Conservation (phyloP, 2,888 invertebrate genomes). For the Neria commutata region DNA sequence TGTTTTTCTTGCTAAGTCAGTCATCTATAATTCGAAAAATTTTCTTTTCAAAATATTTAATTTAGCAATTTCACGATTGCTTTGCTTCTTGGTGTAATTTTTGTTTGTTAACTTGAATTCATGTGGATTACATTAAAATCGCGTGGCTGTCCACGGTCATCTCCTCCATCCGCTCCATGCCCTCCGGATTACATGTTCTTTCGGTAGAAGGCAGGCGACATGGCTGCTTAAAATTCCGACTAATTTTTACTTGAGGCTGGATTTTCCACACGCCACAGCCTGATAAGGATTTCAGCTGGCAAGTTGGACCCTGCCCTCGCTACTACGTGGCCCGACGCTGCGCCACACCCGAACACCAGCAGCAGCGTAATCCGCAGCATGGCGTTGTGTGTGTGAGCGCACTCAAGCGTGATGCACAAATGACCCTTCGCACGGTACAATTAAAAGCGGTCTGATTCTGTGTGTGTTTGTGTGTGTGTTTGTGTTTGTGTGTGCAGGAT, state of each 20-base stretch:
- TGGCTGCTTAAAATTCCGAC: not conserved
- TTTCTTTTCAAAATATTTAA: no score
- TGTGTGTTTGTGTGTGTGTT: no score
- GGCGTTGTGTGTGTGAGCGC: not conserved
- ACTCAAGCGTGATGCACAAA: not conserved
- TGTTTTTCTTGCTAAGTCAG: no score
- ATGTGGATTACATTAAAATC: no score
- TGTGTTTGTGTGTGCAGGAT: not conserved
- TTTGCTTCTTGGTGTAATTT: no score
- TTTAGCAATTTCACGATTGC: no score
- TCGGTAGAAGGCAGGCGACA: no score
- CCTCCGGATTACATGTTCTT: no score
- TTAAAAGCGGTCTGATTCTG: not conserved
- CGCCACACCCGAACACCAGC: not conserved
- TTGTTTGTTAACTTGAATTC: no score
- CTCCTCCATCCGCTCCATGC: no score
- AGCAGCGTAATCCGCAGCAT: not conserved
- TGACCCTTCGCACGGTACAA: constrained; percentile 2
- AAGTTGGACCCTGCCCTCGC: not conserved
- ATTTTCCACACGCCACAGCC: not conserved
- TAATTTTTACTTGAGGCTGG: not conserved
- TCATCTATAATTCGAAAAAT: no score
- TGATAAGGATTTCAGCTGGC: not conserved
- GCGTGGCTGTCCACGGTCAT: no score
- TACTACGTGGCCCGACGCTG: not conserved